These are phyloP conservation scores for Fregata magnificens DNA, from an alignment of 2,113 vertebrate species.

Conservation along the genomic window DNA sequence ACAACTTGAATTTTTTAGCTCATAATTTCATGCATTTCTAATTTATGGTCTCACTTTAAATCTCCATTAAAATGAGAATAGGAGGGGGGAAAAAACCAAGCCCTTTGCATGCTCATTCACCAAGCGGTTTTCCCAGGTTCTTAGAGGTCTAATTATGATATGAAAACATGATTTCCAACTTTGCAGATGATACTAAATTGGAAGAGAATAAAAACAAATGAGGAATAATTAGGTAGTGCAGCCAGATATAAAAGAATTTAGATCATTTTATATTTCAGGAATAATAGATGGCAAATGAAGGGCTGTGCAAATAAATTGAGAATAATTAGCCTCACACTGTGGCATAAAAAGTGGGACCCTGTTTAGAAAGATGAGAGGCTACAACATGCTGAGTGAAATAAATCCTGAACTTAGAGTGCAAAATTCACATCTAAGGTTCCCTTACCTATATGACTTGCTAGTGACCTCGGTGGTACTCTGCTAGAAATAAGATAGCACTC, in stretches of 20 bases:
- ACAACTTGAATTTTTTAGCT: conserved; percentile 44
- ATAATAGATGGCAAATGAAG: conserved; percentile 73
- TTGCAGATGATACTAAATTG: conserved; percentile 76
- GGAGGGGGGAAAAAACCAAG: neutral
- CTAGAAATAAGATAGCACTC: neutral
- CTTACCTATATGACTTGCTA: neutral
- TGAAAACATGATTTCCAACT: conserved; percentile 77
- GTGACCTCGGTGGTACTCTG: neutral
- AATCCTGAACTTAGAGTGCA: neutral
- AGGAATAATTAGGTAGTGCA: conserved; percentile 76
- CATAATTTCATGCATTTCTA: conserved; percentile 65
- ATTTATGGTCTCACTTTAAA: conserved; percentile 70
- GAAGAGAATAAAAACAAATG: conserved; percentile 80
- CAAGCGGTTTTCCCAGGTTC: conserved; percentile 59
- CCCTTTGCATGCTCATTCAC: conserved; percentile 9
- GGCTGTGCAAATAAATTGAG: conserved; percentile 71
- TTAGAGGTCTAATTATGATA: conserved; percentile 76
- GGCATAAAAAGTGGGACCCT: conserved; percentile 50
- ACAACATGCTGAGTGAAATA: neutral
- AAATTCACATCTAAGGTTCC: neutral
- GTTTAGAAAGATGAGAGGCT: conserved; percentile 14
- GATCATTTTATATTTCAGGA: conserved; percentile 69
- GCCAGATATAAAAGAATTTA: conserved; percentile 75
- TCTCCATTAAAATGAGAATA: conserved; percentile 61
- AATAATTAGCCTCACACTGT: conserved; percentile 67